Percentiles rank a stretch among this genome's conserved stretches.
Evolutionary conservation across 2,888 invertebrate genomes (phyloP).

Genomic region (Rhagophthalmus giganteus): DNA sequence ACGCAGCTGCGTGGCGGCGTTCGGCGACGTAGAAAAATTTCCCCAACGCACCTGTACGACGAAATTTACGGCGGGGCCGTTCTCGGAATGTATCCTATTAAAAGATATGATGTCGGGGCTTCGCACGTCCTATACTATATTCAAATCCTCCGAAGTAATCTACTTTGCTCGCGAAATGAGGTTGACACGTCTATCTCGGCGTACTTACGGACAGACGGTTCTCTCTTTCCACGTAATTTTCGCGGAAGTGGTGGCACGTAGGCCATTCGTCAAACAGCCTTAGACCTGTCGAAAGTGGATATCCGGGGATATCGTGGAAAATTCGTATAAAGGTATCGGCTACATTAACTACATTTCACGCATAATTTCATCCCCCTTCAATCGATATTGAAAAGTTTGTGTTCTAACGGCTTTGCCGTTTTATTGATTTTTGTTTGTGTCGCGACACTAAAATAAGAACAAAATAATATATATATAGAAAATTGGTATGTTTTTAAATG

Average conservation of each 20-base stretch:
- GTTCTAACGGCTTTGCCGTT: background rate
- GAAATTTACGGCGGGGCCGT: background rate
- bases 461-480: too few relatives aligned
- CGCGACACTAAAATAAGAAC: too few relatives aligned
- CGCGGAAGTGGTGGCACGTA: slow-evolving; percentile 30
- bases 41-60: background rate
- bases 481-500: slow-evolving; percentile 9
- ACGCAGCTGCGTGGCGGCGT: too few relatives aligned
- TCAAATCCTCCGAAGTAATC: slow-evolving; percentile 28
- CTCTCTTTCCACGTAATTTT: slow-evolving; percentile 33
- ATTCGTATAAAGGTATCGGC: slow-evolving; percentile 19
- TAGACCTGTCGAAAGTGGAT: slow-evolving; percentile 35
- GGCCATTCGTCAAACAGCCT: slow-evolving; percentile 36
- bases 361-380: slow-evolving; percentile 3
- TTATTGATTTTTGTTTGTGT: too few relatives aligned
- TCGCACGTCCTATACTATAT: slow-evolving; percentile 18
- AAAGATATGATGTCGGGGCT: slow-evolving; percentile 22
- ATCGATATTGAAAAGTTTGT: background rate
- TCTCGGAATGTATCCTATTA: slow-evolving; percentile 20
- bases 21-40: too few relatives aligned
- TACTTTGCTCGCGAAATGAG: slow-evolving; percentile 26
- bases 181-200: slow-evolving; percentile 27
- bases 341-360: slow-evolving; percentile 19
- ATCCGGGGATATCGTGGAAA: slow-evolving; percentile 19
- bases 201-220: slow-evolving; percentile 5